A percentile compares a stretch with the other conserved stretches of the same genome.
phyloP scores from a whole-genome alignment of 1,140 invertebrate genomes.

The Sesamia nonagrioides region DNA sequence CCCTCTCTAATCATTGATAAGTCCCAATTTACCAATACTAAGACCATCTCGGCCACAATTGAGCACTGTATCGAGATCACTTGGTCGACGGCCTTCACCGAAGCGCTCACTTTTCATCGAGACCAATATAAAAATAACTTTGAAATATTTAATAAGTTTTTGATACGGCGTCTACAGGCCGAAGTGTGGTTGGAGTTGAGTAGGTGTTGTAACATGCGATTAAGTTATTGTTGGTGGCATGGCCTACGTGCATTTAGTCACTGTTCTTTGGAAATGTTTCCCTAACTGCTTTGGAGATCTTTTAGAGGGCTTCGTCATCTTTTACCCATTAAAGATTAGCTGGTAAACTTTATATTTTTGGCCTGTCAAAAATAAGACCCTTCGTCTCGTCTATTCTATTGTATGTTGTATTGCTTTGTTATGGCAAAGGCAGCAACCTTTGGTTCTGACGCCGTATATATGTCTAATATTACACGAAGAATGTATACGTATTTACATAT shows the following conservation, averaged over 20 bases:
- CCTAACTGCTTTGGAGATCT: not conserved
- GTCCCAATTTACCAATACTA: not conserved
- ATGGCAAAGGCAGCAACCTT: no score
- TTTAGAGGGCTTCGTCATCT: not conserved
- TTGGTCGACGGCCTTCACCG: slow-evolving; percentile 12
- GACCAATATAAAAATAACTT: slow-evolving; percentile 5
- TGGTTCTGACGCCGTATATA: not conserved
- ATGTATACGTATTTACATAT: no score
- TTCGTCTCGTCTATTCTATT: no score
- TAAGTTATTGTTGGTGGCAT: not conserved
- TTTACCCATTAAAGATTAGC: not conserved
- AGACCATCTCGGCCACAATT: slow-evolving; percentile 19
- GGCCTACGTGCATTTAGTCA: not conserved
- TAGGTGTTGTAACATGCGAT: slow-evolving; percentile 6
- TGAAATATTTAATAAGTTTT: slow-evolving; percentile 33
- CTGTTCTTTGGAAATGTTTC: not conserved
- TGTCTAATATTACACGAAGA: no score
- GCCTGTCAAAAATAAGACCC: not conserved
- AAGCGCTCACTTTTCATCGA: slow-evolving; percentile 24
- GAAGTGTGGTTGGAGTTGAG: slow-evolving; percentile 14
- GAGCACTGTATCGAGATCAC: slow-evolving; percentile 21
- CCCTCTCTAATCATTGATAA: not conserved
- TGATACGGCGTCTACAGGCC: not conserved
- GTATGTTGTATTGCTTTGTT: no score
- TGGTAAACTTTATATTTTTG: no score